Evolutionary conservation across 2,113 vertebrate species (phyloP).

Genomic region (Engystomops pustulosus): DNA sequence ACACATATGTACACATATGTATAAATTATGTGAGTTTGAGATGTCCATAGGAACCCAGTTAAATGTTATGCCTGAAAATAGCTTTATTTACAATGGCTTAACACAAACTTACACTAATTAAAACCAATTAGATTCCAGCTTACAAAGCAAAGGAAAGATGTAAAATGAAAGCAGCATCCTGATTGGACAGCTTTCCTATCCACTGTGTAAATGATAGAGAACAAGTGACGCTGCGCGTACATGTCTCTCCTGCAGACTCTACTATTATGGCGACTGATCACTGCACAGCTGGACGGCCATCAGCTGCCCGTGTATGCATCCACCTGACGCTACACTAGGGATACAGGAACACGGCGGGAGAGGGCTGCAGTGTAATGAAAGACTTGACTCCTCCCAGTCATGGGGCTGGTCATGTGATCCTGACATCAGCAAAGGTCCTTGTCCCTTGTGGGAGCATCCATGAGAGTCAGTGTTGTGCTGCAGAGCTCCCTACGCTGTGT

Average conservation of each 20-base stretch:
- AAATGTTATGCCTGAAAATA: too few species aligned
- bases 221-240: not conserved
- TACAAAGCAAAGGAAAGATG: not conserved
- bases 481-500: not conserved
- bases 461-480: not conserved
- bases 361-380: not conserved
- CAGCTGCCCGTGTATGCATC: not conserved
- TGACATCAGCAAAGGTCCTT: constrained; percentile 12
- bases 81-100: too few species aligned
- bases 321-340: not conserved
- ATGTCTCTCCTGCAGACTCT: too few species aligned
- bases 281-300: not conserved
- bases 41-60: too few species aligned
- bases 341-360: not conserved
- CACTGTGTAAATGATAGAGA: not conserved
- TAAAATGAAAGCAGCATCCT: not conserved
- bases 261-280: not conserved
- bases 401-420: constrained; percentile 3
- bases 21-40: too few species aligned
- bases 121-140: not conserved
- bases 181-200: not conserved
- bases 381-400: not conserved
- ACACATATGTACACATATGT: too few species aligned
- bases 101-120: too few species aligned
- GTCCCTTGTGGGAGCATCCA: not conserved